Conservation (phyloP, 2,888 invertebrate genomes). For the Philaethria dido region DNA sequence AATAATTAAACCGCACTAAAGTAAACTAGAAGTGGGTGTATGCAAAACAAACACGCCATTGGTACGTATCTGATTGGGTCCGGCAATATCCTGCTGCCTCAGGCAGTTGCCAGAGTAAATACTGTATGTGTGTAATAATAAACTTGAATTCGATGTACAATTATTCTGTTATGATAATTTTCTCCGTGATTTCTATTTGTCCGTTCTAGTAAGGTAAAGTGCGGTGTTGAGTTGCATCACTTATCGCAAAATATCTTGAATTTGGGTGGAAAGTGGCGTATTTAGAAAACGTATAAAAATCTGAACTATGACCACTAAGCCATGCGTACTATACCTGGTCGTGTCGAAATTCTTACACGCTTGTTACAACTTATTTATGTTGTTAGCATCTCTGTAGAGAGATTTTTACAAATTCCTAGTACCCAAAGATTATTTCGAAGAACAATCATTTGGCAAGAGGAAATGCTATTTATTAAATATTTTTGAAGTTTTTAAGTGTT, state of each 20-base stretch:
- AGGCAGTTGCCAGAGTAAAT: conserved; percentile 6
- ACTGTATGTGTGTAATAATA: conserved; percentile 12
- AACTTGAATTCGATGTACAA: not conserved
- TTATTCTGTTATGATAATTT: not conserved
- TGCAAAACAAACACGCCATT: conserved; percentile 21
- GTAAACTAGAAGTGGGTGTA: conserved; percentile 23
- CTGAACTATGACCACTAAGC: too few relatives aligned
- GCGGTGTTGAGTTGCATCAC: not conserved
- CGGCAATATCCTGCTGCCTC: conserved; percentile 19
- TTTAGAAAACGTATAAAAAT: too few relatives aligned
- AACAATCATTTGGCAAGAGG: too few relatives aligned
- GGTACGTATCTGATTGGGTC: conserved; percentile 15
- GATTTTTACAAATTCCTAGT: too few relatives aligned
- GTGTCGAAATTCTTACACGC: too few relatives aligned
- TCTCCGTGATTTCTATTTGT: not conserved
- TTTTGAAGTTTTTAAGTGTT: too few relatives aligned
- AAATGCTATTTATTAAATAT: too few relatives aligned
- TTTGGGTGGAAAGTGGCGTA: too few relatives aligned
- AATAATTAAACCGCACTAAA: conserved; percentile 23
- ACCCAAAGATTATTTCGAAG: too few relatives aligned
- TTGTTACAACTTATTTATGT: too few relatives aligned
- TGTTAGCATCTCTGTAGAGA: too few relatives aligned
- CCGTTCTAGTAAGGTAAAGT: not conserved
- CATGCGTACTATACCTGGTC: too few relatives aligned
- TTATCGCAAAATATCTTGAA: not conserved